Conservation (phyloP, 2,888 invertebrate genomes). For the Platycheirus rosarum region DNA sequence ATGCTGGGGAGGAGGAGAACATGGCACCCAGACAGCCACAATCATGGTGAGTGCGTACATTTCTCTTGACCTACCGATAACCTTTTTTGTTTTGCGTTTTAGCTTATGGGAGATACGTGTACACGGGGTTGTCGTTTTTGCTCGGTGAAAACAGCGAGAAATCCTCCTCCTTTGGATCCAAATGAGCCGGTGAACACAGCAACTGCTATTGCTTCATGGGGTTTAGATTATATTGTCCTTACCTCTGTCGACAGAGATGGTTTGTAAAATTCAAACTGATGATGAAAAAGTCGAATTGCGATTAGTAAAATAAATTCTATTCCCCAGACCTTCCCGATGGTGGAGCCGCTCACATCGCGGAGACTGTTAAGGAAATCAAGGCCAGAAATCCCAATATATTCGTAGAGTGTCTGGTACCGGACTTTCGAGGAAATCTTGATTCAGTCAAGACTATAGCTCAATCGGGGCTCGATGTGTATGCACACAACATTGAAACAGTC, state of each 20-base stretch:
- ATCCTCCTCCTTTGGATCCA: constrained; percentile 94
- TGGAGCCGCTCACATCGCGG: constrained; percentile 96
- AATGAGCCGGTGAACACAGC: constrained; percentile 97
- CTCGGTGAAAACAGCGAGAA: constrained; percentile 97
- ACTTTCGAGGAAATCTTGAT: constrained; percentile 92
- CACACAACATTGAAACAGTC: constrained; percentile 99
- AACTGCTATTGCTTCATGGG: constrained; percentile 95
- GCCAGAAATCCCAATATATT: constrained; percentile 91
- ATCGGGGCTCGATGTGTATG: constrained; percentile 97
- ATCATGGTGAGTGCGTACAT: constrained; percentile 90
- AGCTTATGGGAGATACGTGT: constrained; percentile 99
- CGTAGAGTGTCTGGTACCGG: constrained; percentile 98
- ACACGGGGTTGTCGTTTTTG: constrained; percentile 99
- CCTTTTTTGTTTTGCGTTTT: constrained; percentile 74
- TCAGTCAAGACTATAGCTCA: constrained; percentile 89
- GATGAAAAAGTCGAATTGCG: no score
- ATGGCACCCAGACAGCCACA: constrained; percentile 98
- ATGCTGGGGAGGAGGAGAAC: constrained; percentile 98
- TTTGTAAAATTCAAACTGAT: constrained; percentile 80
- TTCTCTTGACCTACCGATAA: constrained; percentile 76
- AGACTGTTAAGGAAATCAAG: constrained; percentile 95
- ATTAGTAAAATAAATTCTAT: constrained; percentile 27
- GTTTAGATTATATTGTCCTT: constrained; percentile 97
- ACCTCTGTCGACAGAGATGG: constrained; percentile 99
- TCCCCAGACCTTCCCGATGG: constrained; percentile 95